Conservation (phyloP, 2,888 invertebrate genomes). For the Drosophila kokeensis region DNA sequence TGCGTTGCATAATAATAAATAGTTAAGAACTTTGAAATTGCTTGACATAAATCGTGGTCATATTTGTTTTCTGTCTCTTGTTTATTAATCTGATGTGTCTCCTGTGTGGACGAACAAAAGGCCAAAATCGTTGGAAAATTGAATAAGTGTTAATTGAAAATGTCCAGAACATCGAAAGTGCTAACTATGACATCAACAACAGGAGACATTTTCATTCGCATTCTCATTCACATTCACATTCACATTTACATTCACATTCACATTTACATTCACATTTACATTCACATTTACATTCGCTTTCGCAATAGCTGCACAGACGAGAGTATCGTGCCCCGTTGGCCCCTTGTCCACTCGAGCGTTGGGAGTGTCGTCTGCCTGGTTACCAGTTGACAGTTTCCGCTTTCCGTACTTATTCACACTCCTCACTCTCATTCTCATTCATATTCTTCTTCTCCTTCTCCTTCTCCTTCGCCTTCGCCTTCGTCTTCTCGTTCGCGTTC, state of each 20-base stretch:
- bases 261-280: constrained; percentile 10
- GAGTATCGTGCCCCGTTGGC: constrained; percentile 25
- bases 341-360: constrained; percentile 31
- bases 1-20: constrained; percentile 1
- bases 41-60: constrained; percentile 9
- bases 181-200: constrained; percentile 54
- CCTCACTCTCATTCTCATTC: neutral
- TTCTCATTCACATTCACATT: constrained; percentile 2
- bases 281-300: constrained; percentile 18
- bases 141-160: constrained; percentile 66
- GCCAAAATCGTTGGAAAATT: constrained; percentile 68
- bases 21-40: neutral
- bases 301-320: constrained; percentile 5
- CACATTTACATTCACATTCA: neutral
- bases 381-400: constrained; percentile 15
- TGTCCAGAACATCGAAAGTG: constrained; percentile 38
- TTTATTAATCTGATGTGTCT: constrained; percentile 35
- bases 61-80: constrained; percentile 11
- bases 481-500: neutral
- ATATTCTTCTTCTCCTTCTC: neutral
- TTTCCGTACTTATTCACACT: neutral
- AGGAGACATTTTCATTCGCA: constrained; percentile 27
- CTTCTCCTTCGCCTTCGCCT: neutral
- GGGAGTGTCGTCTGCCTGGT: constrained; percentile 18
- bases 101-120: constrained; percentile 47